Conservation (phyloP, 2,888 invertebrate genomes). For the Eilema depressum region DNA sequence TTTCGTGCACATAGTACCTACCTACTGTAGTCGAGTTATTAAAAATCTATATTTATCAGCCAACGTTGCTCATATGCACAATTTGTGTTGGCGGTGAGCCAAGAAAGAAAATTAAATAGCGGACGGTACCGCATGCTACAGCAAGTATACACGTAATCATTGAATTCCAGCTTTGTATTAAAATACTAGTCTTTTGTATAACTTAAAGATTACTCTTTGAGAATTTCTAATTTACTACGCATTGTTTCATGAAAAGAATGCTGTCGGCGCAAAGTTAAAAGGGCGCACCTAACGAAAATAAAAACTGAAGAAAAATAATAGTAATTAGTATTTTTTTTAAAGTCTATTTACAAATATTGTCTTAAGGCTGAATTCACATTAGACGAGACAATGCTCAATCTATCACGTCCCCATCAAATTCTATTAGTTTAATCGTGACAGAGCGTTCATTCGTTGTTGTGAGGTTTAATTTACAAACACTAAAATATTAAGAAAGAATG, state of each 20-base stretch:
- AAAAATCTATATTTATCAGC: background rate
- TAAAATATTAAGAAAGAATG: too few relatives aligned
- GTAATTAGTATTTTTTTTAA: background rate
- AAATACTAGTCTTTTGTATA: background rate
- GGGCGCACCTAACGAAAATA: background rate
- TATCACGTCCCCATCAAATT: too few relatives aligned
- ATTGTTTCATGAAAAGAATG: conserved; percentile 6
- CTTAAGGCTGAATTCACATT: too few relatives aligned
- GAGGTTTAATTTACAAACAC: too few relatives aligned
- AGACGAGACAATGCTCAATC: too few relatives aligned
- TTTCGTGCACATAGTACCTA: background rate
- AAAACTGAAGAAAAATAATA: background rate
- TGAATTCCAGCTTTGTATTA: background rate
- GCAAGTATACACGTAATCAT: background rate
- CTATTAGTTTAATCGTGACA: too few relatives aligned
- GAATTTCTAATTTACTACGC: background rate
- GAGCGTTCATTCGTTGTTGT: too few relatives aligned
- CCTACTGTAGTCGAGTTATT: background rate
- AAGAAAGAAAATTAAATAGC: background rate
- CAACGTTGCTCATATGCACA: conserved; percentile 4
- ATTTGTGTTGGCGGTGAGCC: background rate
- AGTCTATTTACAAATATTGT: too few relatives aligned
- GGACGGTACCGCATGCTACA: background rate
- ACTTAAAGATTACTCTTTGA: background rate
- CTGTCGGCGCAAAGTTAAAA: background rate